Conservation (phyloP, 2,888 invertebrate species). For the Phyto melanocephala region DNA sequence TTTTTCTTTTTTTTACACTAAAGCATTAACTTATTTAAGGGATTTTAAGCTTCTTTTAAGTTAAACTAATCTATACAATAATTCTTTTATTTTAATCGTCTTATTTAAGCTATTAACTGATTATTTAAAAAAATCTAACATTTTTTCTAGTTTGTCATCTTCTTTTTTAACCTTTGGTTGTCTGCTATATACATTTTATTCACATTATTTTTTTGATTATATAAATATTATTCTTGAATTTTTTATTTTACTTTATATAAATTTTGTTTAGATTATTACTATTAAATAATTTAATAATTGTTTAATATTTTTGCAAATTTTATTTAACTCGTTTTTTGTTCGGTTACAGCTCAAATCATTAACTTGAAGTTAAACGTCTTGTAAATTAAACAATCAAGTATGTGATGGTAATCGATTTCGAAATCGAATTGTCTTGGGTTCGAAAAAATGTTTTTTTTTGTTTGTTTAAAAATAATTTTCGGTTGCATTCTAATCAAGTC, state of each 20-base stretch:
- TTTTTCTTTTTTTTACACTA: background rate
- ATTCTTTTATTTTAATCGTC: no score
- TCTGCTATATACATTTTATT: background rate
- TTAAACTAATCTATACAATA: background rate
- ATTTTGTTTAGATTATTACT: background rate
- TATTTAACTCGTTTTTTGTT: background rate
- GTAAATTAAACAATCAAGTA: no score
- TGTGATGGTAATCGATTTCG: no score
- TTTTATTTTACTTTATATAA: slow-evolving; percentile 7
- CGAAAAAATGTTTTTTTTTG: background rate
- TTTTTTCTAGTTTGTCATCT: background rate
- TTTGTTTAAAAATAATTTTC: no score
- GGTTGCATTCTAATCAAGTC: no score
- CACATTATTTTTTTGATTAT: background rate
- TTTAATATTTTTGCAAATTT: slow-evolving; percentile 13
- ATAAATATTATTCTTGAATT: background rate
- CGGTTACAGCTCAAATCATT: slow-evolving; percentile 19
- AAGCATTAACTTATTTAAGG: background rate
- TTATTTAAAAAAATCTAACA: no score
- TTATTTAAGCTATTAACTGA: no score
- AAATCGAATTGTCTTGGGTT: no score
- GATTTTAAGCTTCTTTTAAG: background rate
- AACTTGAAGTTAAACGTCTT: slow-evolving; percentile 18
- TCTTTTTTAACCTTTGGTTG: background rate
- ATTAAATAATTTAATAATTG: slow-evolving; percentile 4